Conservation (phyloP, 2,113 vertebrate genomes). For the Limanda limanda region DNA sequence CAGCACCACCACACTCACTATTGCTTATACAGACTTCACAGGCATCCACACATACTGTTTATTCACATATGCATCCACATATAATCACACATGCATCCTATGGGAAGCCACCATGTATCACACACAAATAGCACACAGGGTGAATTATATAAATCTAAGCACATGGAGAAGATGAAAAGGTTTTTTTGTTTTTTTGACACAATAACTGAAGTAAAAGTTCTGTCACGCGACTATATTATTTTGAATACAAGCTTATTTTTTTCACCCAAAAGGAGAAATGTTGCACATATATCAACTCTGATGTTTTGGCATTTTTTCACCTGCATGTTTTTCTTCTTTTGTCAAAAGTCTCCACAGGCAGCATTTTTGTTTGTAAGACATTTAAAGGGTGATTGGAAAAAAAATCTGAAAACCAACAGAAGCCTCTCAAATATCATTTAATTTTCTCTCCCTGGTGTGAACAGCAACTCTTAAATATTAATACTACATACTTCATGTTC, state of each 20-base stretch:
- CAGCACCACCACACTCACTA: neutral
- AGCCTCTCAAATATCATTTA: slow-evolving; percentile 55
- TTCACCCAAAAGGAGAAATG: neutral
- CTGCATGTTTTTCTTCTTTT: slow-evolving; percentile 35
- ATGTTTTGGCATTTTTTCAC: slow-evolving; percentile 27
- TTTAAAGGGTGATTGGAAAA: slow-evolving; percentile 50
- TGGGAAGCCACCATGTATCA: neutral
- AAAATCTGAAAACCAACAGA: slow-evolving; percentile 58
- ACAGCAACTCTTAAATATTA: slow-evolving; percentile 57
- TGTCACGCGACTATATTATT: no score
- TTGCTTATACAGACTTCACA: no score
- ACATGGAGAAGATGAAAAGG: neutral
- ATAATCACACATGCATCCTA: neutral
- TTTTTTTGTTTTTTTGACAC: neutral
- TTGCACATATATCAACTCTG: slow-evolving; percentile 11
- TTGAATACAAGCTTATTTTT: neutral
- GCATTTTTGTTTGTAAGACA: slow-evolving; percentile 29
- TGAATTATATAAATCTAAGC: neutral
- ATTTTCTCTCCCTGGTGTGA: slow-evolving; percentile 59
- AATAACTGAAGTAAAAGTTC: neutral
- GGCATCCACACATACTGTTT: neutral
- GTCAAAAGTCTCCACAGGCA: slow-evolving; percentile 39
- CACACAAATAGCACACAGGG: neutral
- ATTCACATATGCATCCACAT: neutral
- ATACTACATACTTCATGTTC: slow-evolving; percentile 52